Evolutionary conservation across 2,113 vertebrate species (phyloP), one percentile per base, ranked within the genome.

Genomic region (Perccottus glenii): DNA sequence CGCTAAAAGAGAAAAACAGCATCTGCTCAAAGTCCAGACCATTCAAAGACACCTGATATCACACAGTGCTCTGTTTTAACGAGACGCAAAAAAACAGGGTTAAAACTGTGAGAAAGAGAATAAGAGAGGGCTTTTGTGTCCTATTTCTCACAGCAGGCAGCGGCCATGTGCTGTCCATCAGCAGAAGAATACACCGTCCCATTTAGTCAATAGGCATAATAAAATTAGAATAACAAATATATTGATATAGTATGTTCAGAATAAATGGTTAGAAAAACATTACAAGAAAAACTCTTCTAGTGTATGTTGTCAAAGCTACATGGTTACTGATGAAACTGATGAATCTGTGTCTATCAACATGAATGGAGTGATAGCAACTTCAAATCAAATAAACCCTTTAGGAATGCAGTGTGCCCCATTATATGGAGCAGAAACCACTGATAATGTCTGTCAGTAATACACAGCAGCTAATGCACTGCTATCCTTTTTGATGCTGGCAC

Each of bases 91-190:
- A 44, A 16, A 61, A 78, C 78, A 73, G 35, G 61, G 71, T 74
- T 78, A 67, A 81, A 80, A 72, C 70, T 65, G 70, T 73, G 80
- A 67, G 66, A 70, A 70, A 71, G 48, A 64, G 67, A 71, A 67
- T 57, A 81, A 71, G 63, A 57, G 48, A 27, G 33, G 38, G 69
- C 65, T 74, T 87, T 83, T 85, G 78, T 90, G 59, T 66, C 55
- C 45, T n/a, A 72, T 82, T 85, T 86, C 81, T 86, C 86, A 88
- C 61, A 73, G 81, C 69, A 57, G 62, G 70, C 80, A 80, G 81
- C 63, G 75, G 74, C 64, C 83, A 82, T 72, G 85, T 85, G 84
- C 81, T 87, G 85, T 89, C 79, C 79, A 78, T 90, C 85, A 89
- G 57, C 57, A 60, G 47, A 57, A 83, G 73, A 87, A 88, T 77